Base-by-base conservation (phyloP, 2,888 invertebrate genomes). In the Halictus ligatus region DNA sequence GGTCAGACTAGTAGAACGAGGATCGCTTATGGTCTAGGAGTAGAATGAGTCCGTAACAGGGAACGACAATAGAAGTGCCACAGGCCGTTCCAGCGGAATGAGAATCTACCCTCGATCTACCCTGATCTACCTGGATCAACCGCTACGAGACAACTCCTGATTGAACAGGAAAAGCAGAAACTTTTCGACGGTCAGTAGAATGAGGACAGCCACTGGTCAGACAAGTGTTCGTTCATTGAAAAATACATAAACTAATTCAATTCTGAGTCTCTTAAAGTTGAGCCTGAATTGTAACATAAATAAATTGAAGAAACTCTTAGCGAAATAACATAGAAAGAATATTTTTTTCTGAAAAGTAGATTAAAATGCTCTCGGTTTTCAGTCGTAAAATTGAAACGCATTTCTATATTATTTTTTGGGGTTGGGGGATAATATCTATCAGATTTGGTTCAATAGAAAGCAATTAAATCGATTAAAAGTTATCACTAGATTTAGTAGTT, bases 1-100 rank as follows among this genome's bases (percentile, higher is more conserved):
- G 71, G 71, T 71, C 71, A n/a, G 13, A 71, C 71, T 21, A 21
- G 71, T 69, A n/a, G 71, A 71, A n/a, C n/a, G 71, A n/a, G 43
- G 43, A n/a, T 71, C 43, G 71, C n/a, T 71, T 13, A 43, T 13
- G 40, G 43, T n/a, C 40, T 43, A 13, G n/a, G n/a, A 71, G 71
- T 43, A 71, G 43, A 71, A 43, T 43, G 12, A 43, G 43, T 5
- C n/a, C 43, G 69, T 69, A 35, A 43, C 40, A 12, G 69, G 10
- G 21, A 43, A n/a, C 21, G 69, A 69, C 18, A 67, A 67, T 67
- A 40, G 67, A 40, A 67, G 3, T 10, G 18, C 67, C 40, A 15
- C 67, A 40, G 67, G 67, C 67, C 18, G 18, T 35, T 6, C 35
- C 21, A 21, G 8, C 8, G 35, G 67, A 35, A 67, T 40, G 40